These are phyloP conservation scores for Pachymerium ferrugineum DNA, from an alignment of 2,888 invertebrate species.

Conservation along the genomic window DNA sequence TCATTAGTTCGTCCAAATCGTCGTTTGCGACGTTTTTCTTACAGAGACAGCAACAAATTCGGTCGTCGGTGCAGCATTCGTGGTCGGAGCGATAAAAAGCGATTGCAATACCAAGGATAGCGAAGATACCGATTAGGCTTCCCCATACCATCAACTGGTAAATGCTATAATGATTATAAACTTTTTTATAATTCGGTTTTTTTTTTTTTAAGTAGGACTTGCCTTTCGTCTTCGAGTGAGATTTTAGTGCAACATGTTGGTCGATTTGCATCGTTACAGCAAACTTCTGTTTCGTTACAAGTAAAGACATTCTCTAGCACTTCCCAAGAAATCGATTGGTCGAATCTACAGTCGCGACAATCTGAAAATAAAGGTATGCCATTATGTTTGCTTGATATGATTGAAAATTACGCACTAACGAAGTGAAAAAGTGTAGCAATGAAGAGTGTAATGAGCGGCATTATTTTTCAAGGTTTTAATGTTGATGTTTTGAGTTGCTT, in stretches of 20 bases:
- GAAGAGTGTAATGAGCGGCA: too few relatives aligned
- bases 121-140: background rate
- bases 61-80: background rate
- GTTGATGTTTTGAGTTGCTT: too few relatives aligned
- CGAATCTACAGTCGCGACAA: background rate
- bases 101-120: background rate
- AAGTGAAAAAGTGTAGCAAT: too few relatives aligned
- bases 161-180: background rate
- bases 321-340: background rate
- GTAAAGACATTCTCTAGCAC: background rate
- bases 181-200: background rate
- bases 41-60: conserved; percentile 1
- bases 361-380: background rate
- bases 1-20: background rate
- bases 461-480: too few relatives aligned
- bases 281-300: background rate
- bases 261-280: background rate
- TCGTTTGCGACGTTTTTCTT: background rate
- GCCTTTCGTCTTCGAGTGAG: background rate
- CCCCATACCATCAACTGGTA: background rate
- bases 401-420: too few relatives aligned
- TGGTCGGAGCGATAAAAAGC: background rate
- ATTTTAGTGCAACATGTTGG: background rate
- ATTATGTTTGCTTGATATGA: background rate
- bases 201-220: background rate